Evolutionary conservation across 2,113 vertebrate species (phyloP), one percentile per base, ranked within the genome.

Genomic region (Hemiprocne comata): DNA sequence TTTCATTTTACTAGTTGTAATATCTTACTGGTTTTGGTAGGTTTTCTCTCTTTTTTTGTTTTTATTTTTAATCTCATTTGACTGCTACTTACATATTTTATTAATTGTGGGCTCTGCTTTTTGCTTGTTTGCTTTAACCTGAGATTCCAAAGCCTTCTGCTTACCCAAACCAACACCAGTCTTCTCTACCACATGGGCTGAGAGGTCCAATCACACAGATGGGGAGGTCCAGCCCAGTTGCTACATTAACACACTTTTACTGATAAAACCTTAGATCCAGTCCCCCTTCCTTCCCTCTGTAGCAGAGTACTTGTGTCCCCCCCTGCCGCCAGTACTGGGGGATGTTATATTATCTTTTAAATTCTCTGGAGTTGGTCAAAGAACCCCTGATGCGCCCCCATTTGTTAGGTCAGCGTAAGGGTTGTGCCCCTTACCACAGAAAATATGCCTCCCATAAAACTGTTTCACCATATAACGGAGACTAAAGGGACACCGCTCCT

Each of bases 1-100:
- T 69, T 66, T 50, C 0, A 1, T 62, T 15, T 71, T 58, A 42
- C 3, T 50, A 53, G 2, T 7, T 36, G 1, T 19, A 46, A 19
- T 44, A 77, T 10, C 5, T 40, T 28, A 54, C 3, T 21, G 5
- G 1, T 1, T 76, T 94, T 42, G 2, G 2, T 64, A 55, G 23
- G 19, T 54, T 11, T 16, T 14, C 3, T 61, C 13, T 5, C 9
- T 46, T 38, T 29, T 15, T 81, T 71, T 70, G 1, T 42, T 93
- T 74, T 54, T 26, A 8, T 53, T 86, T 48, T 34, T 38, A 0
- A 60, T 54, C 75, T 77, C 4, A 53, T 77, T 48, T 0, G 31
- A 67, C 53, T 34, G 6, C 3, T 57, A 40, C 9, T 79, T 65
- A 11, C 1, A 5, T 38, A 42, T 60, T 60, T 79, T 64, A 69